Conservation (phyloP, 2,888 invertebrate species). For the Norana najaformis region DNA sequence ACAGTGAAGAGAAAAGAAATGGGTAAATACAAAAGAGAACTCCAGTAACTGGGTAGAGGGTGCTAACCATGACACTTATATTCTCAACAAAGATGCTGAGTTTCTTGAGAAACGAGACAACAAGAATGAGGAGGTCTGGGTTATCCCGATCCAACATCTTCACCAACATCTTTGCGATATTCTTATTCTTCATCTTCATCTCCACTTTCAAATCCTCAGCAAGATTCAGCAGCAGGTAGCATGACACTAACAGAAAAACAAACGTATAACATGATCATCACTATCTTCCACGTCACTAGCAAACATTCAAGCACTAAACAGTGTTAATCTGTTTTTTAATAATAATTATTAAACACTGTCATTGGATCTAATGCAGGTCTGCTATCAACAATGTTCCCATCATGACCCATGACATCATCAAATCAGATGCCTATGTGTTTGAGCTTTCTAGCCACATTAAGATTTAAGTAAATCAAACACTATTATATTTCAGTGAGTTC, state of each 20-base stretch:
- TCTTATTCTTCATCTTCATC: constrained; percentile 94
- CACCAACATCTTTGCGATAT: constrained; percentile 82
- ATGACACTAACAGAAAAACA: constrained; percentile 71
- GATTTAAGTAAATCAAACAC: no score
- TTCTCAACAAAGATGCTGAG: constrained; percentile 91
- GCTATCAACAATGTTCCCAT: background rate
- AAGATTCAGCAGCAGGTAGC: constrained; percentile 89
- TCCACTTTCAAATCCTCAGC: constrained; percentile 93
- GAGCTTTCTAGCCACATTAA: no score
- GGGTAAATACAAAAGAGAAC: background rate
- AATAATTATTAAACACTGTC: background rate
- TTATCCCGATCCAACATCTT: constrained; percentile 87
- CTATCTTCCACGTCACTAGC: background rate
- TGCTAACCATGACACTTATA: constrained; percentile 82
- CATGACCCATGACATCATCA: no score
- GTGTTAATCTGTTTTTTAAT: background rate
- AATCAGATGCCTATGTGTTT: no score
- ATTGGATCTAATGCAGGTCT: background rate
- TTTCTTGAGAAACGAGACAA: constrained; percentile 91
- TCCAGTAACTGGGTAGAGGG: no score
- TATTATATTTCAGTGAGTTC: no score
- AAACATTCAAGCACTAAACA: no score
- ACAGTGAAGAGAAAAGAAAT: background rate
- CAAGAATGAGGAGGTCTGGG: constrained; percentile 83
- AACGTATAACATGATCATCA: background rate